Conservation (phyloP, 2,888 invertebrate genomes). For the Malachius bipustulatus region DNA sequence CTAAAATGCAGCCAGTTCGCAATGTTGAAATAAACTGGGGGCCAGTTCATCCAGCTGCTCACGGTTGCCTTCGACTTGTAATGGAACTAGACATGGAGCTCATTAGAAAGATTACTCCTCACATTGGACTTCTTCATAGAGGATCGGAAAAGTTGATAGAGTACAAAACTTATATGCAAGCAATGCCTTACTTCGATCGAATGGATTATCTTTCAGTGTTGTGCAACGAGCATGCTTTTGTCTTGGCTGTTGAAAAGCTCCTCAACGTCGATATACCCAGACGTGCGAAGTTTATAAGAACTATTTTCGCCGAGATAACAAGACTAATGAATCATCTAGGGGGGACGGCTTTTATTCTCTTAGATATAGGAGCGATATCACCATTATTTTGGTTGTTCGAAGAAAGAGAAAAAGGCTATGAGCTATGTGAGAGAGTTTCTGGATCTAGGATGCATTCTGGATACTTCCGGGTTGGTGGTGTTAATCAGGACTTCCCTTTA, state of each 20-base stretch:
- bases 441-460: conserved; percentile 77
- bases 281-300: conserved; percentile 68
- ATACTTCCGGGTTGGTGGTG: conserved; percentile 76
- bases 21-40: conserved; percentile 60
- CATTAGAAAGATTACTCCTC: conserved; percentile 68
- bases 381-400: conserved; percentile 89
- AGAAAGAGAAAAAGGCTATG: conserved; percentile 76
- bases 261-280: conserved; percentile 64
- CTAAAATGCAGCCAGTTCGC: conserved; percentile 18
- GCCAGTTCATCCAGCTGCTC: conserved; percentile 84
- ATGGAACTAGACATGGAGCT: conserved; percentile 73
- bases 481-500: conserved; percentile 57
- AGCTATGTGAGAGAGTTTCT: conserved; percentile 70
- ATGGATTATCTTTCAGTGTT: conserved; percentile 79
- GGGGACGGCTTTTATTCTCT: conserved; percentile 53
- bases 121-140: conserved; percentile 76
- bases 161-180: conserved; percentile 76
- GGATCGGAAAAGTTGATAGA: conserved; percentile 87
- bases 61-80: conserved; percentile 74
- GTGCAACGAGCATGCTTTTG: conserved; percentile 67
- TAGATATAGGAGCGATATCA: conserved; percentile 79
- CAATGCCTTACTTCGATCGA: conserved; percentile 76
- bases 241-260: conserved; percentile 71
- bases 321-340: conserved; percentile 72
- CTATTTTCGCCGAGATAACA: conserved; percentile 56